A percentile compares a stretch with the other conserved stretches of the same genome.
These are phyloP conservation scores for Ailurus styani DNA, from an alignment of 2,113 vertebrate species.

Conservation along the genomic window DNA sequence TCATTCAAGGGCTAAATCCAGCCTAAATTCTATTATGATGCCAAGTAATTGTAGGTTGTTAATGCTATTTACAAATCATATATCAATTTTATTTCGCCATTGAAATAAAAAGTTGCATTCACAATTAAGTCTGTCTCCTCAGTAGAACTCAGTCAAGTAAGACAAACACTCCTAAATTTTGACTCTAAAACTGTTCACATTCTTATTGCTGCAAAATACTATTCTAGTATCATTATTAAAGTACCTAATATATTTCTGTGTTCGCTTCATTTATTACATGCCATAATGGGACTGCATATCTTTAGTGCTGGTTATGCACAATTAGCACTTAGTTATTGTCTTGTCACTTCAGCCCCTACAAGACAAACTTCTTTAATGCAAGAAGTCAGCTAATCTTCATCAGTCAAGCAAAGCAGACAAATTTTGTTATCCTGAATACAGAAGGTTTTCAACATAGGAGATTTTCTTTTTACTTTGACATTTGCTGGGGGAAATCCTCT, in stretches of 20 bases:
- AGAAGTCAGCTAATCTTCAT: conserved; percentile 93
- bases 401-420: conserved; percentile 83
- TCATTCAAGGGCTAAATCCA: conserved; percentile 80
- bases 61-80: conserved; percentile 82
- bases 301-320: conserved; percentile 90
- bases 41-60: conserved; percentile 82
- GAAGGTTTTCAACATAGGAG: conserved; percentile 83
- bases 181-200: conserved; percentile 76
- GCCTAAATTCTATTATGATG: conserved; percentile 83
- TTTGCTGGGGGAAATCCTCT: not conserved
- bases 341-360: conserved; percentile 88
- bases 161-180: conserved; percentile 73
- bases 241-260: conserved; percentile 82
- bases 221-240: conserved; percentile 81
- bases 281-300: conserved; percentile 82
- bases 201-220: conserved; percentile 67
- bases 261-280: conserved; percentile 83
- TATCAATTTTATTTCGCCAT: conserved; percentile 81
- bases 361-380: conserved; percentile 89
- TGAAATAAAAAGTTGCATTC: conserved; percentile 75
- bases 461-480: conserved; percentile 55
- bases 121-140: conserved; percentile 65
- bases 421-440: conserved; percentile 81
- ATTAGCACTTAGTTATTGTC: conserved; percentile 93
- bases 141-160: conserved; percentile 66